These are phyloP conservation scores for Lycorma delicatula DNA, from an alignment of 1,140 invertebrate genomes.

Conservation along the genomic window DNA sequence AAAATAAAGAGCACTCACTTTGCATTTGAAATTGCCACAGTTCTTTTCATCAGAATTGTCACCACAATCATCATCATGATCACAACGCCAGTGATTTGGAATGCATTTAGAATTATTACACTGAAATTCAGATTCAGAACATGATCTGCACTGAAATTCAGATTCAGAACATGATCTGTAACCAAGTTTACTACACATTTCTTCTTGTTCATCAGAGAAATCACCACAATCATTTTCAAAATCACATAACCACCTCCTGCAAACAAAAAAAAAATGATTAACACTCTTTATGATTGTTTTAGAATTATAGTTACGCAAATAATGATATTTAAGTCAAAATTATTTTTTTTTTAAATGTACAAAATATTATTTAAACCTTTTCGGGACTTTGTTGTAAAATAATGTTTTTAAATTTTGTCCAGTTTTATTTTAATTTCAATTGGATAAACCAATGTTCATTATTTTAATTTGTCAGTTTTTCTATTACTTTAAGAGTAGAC, in stretches of 20 bases:
- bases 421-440: no score
- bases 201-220: conserved; percentile 76
- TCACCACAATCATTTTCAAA: conserved; percentile 95
- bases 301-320: no score
- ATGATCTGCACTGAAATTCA: conserved; percentile 90
- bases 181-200: conserved; percentile 69
- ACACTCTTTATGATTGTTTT: no score
- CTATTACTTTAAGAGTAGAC: no score
- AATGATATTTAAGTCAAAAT: no score
- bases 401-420: no score
- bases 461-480: no score
- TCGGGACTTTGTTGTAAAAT: no score
- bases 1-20: conserved; percentile 36
- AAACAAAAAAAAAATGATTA: conserved; percentile 10
- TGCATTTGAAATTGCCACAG: conserved; percentile 71
- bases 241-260: conserved; percentile 83
- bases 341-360: no score
- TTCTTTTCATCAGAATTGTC: conserved; percentile 68
- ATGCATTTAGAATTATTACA: conserved; percentile 92
- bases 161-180: conserved; percentile 91
- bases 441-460: no score
- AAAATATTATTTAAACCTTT: no score
- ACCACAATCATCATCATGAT: conserved; percentile 66
- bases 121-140: conserved; percentile 90
- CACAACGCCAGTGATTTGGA: conserved; percentile 72